phyloP scores from a whole-genome alignment of 2,113 vertebrate species.

The Aramus guarauna region DNA sequence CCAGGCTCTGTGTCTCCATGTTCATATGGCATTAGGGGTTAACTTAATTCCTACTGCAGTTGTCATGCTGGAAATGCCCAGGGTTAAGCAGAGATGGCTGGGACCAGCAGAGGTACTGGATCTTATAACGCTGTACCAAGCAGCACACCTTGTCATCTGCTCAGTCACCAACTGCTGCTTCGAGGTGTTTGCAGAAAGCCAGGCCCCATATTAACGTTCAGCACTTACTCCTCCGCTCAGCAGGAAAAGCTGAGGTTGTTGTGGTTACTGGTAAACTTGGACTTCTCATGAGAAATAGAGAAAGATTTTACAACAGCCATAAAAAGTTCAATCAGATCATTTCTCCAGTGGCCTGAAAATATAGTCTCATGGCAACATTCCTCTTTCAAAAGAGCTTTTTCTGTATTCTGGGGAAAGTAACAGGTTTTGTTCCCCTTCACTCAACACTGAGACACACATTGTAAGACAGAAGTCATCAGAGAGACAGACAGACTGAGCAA shows the following conservation, averaged over 20 bases:
- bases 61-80: background rate
- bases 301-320: background rate
- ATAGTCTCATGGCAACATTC: background rate
- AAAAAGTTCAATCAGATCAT: background rate
- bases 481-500: background rate
- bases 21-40: background rate
- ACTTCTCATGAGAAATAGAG: background rate
- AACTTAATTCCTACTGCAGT: background rate
- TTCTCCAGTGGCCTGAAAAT: background rate
- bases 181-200: background rate
- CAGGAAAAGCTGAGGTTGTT: background rate
- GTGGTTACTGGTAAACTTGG: background rate
- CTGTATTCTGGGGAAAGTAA: background rate
- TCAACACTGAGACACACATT: background rate
- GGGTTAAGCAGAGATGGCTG: background rate
- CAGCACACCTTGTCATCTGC: background rate
- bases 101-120: background rate
- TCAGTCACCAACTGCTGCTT: background rate
- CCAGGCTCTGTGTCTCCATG: background rate
- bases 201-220: background rate
- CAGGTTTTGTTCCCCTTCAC: background rate
- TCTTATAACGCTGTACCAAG: background rate
- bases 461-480: background rate
- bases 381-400: background rate
- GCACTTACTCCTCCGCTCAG: background rate